phyloP scores from a whole-genome alignment of 2,888 invertebrate genomes.

The Patella depressa region DNA sequence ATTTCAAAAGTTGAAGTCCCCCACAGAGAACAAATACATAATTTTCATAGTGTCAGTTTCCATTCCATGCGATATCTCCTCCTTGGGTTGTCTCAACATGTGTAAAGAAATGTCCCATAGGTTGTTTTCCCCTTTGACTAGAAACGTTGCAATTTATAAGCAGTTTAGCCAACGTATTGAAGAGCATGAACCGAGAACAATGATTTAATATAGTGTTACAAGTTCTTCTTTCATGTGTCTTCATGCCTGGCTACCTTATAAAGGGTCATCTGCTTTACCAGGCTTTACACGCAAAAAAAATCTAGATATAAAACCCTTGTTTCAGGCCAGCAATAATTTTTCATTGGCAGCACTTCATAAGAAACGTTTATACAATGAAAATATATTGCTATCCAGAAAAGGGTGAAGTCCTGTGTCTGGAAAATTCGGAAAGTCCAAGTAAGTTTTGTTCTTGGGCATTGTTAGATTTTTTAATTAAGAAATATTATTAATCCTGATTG shows the following conservation, averaged over 20 bases:
- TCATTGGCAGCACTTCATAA: background rate
- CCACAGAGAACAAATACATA: background rate
- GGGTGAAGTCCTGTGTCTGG: slow-evolving; percentile 16
- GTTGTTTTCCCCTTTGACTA: slow-evolving; percentile 12
- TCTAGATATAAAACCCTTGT: slow-evolving; percentile 13
- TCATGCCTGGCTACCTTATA: slow-evolving; percentile 22
- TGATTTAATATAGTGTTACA: slow-evolving; percentile 24
- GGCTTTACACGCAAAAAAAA: slow-evolving; percentile 16
- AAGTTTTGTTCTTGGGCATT: background rate
- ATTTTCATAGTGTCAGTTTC: slow-evolving; percentile 12
- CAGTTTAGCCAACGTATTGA: slow-evolving; percentile 19
- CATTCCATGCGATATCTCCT: background rate
- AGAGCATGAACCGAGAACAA: slow-evolving; percentile 21
- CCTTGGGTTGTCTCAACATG: slow-evolving; percentile 3
- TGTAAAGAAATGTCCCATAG: slow-evolving; percentile 7
- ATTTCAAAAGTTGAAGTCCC: background rate
- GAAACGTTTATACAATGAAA: slow-evolving; percentile 11
- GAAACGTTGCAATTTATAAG: slow-evolving; percentile 21
- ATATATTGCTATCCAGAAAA: slow-evolving; percentile 19
- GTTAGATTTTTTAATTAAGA: too few relatives aligned
- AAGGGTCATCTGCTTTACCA: slow-evolving; percentile 24
- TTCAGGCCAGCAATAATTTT: slow-evolving; percentile 13
- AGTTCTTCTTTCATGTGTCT: slow-evolving; percentile 17
- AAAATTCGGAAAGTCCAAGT: slow-evolving; percentile 18
- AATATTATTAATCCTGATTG: too few relatives aligned